A percentile compares a stretch with the other conserved stretches of the same genome.
Conservation (phyloP, 2,888 invertebrate genomes). For the Archaeoteleia sp. region DNA sequence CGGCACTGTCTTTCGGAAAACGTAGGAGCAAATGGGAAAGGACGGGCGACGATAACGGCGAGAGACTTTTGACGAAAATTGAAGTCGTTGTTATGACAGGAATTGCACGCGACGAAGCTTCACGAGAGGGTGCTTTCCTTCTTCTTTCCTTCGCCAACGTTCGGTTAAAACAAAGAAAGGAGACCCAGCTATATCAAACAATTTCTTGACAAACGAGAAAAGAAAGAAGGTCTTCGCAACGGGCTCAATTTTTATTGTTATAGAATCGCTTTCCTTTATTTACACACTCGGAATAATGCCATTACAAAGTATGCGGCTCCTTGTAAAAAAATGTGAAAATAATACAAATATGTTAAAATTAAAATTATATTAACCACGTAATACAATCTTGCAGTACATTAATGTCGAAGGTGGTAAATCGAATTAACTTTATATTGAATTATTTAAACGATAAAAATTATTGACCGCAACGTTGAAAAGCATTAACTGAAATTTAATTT, state of each 20-base stretch:
- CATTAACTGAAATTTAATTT: too few species aligned
- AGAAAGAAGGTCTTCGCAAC: constrained; percentile 34
- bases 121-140: constrained; percentile 57
- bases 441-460: not conserved
- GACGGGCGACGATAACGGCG: constrained; percentile 65
- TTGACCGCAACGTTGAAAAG: not conserved
- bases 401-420: too few species aligned
- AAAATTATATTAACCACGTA: too few species aligned
- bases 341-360: too few species aligned
- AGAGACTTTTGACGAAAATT: constrained; percentile 74
- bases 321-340: too few species aligned
- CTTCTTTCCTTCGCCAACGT: constrained; percentile 38
- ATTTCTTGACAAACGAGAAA: constrained; percentile 20
- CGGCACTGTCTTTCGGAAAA: constrained; percentile 20
- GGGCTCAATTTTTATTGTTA: constrained; percentile 12
- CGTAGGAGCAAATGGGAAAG: constrained; percentile 34
- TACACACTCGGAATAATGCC: not conserved
- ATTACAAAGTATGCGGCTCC: not conserved
- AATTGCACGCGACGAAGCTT: constrained; percentile 71
- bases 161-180: constrained; percentile 54
- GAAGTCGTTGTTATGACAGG: constrained; percentile 74
- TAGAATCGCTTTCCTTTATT: not conserved
- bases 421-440: too few species aligned
- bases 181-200: constrained; percentile 14
- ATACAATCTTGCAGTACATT: too few species aligned